Evolutionary conservation across 2,113 vertebrate genomes (phyloP).

Genomic region (Aramus guarauna): DNA sequence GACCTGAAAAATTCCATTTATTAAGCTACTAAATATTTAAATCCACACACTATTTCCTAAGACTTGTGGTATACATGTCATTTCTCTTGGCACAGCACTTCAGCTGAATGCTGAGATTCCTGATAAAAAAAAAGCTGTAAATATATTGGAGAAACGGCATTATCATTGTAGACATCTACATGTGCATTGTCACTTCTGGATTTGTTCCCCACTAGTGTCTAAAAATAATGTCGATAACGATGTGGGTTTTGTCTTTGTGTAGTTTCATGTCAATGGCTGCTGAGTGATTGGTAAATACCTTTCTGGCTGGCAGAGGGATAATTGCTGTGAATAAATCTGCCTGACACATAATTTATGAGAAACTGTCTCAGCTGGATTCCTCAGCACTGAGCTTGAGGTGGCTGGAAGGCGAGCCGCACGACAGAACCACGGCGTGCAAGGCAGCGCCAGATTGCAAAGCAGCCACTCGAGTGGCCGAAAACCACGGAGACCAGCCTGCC

Average conservation of each 20-base stretch:
- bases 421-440: background rate
- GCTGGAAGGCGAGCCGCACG: background rate
- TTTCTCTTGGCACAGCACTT: background rate
- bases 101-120: background rate
- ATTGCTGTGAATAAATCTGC: background rate
- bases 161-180: background rate
- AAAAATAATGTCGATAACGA: accelerated
- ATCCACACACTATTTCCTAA: background rate
- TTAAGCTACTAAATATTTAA: background rate
- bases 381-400: background rate
- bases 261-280: background rate
- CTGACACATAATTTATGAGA: background rate
- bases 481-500: no score
- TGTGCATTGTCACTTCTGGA: accelerated
- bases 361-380: background rate
- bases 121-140: background rate
- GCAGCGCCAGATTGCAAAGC: background rate
- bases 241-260: background rate
- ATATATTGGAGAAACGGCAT: background rate
- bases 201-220: background rate
- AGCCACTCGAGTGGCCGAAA: background rate
- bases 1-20: background rate
- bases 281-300: background rate
- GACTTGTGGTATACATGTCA: accelerated
- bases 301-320: background rate